Conservation (phyloP, 2,888 invertebrate species). For the Deilephila porcellus region DNA sequence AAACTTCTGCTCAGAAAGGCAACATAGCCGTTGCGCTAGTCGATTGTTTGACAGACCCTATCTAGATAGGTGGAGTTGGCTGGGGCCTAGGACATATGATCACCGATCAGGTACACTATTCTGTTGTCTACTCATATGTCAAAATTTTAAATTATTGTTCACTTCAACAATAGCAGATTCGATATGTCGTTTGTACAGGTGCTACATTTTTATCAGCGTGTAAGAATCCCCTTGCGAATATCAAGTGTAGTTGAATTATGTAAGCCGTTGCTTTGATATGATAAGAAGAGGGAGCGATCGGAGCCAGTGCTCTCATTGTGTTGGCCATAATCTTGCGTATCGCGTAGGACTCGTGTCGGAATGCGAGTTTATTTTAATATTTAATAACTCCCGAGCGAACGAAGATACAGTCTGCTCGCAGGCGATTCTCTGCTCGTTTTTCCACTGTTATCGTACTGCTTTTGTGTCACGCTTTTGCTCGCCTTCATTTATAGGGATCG, state of each 20-base stretch:
- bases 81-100: too few relatives aligned
- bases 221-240: conserved; percentile 49
- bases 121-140: not conserved
- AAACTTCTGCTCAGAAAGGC: too few relatives aligned
- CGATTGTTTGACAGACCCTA: too few relatives aligned
- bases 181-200: conserved; percentile 58
- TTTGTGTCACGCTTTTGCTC: conserved; percentile 80
- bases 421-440: conserved; percentile 79
- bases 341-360: conserved; percentile 81
- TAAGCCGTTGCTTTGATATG: conserved; percentile 76
- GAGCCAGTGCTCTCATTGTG: conserved; percentile 79
- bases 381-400: conserved; percentile 81
- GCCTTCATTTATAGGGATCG: conserved; percentile 79
- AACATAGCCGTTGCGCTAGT: too few relatives aligned
- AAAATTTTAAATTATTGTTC: not conserved
- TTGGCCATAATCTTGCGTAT: conserved; percentile 80
- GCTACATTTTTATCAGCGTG: conserved; percentile 52
- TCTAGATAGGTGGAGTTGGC: too few relatives aligned
- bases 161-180: conserved; percentile 36
- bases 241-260: conserved; percentile 69
- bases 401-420: conserved; percentile 77
- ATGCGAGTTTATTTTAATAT: conserved; percentile 85
- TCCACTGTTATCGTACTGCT: conserved; percentile 77
- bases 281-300: conserved; percentile 77
- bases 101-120: too few relatives aligned